These are phyloP conservation scores for Mormyrus iriodes DNA, from an alignment of 2,113 vertebrate genomes.

Conservation along the genomic window DNA sequence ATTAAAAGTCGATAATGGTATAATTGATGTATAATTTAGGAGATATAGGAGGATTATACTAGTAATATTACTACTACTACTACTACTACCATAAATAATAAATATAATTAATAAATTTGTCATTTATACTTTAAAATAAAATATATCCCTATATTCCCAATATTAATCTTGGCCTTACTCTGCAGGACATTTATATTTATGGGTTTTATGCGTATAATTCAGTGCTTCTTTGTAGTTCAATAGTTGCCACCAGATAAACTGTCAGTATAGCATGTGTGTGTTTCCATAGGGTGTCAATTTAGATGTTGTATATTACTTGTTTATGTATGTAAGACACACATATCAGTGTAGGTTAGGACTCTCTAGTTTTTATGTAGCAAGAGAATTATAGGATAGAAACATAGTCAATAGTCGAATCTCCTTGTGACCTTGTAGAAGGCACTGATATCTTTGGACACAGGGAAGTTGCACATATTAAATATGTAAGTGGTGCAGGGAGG, in stretches of 20 bases:
- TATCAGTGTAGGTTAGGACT: background rate
- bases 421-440: background rate
- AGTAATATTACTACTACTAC: background rate
- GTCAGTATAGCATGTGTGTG: background rate
- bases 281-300: background rate
- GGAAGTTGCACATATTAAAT: constrained; percentile 4
- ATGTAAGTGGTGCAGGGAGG: background rate
- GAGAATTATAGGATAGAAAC: background rate
- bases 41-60: background rate
- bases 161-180: background rate
- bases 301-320: background rate
- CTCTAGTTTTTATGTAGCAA: background rate
- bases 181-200: background rate
- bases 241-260: background rate
- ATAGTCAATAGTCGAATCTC: background rate
- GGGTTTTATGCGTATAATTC: background rate
- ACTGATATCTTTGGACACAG: background rate
- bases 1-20: background rate
- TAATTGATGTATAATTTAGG: background rate
- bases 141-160: background rate
- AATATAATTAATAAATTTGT: background rate
- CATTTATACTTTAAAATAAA: background rate
- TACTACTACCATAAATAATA: background rate
- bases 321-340: background rate
- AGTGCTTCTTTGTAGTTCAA: background rate